Evolutionary conservation across 2,888 invertebrate genomes (phyloP).

Genomic region (Argyresthia goedartella): DNA sequence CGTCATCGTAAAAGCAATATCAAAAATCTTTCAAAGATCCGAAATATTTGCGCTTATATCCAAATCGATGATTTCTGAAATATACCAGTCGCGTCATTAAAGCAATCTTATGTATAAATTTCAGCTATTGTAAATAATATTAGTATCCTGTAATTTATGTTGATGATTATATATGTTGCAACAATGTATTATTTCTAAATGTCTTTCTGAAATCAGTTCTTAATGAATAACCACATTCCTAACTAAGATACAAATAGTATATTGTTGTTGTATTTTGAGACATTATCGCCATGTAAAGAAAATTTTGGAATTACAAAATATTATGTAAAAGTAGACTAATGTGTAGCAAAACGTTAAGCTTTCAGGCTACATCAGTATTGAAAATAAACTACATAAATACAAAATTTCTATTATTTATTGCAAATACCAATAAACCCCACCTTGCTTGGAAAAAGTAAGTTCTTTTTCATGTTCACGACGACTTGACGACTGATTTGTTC

Average conservation of each 20-base stretch:
- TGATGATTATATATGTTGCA: neutral
- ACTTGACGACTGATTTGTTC: too few species aligned
- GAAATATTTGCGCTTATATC: too few species aligned
- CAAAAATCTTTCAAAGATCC: too few species aligned
- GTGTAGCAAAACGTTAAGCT: neutral
- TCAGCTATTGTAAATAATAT: neutral
- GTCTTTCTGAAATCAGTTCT: neutral
- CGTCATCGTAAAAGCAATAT: too few species aligned
- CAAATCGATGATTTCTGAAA: too few species aligned
- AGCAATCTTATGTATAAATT: neutral
- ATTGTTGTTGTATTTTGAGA: constrained; percentile 9
- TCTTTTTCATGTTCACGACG: too few species aligned
- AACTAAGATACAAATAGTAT: neutral
- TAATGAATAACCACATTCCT: constrained; percentile 7
- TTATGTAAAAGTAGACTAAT: neutral
- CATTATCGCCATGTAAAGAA: constrained; percentile 7
- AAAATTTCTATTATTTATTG: too few species aligned
- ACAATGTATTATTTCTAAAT: neutral
- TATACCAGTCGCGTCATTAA: too few species aligned
- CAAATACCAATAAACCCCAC: too few species aligned
- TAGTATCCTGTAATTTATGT: neutral
- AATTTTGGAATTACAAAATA: neutral
- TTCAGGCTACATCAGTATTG: constrained; percentile 40
- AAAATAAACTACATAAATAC: constrained; percentile 28
- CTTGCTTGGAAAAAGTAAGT: too few species aligned